These are phyloP conservation scores for Sesia bembeciformis DNA, from an alignment of 2,888 invertebrate genomes.

Conservation along the genomic window DNA sequence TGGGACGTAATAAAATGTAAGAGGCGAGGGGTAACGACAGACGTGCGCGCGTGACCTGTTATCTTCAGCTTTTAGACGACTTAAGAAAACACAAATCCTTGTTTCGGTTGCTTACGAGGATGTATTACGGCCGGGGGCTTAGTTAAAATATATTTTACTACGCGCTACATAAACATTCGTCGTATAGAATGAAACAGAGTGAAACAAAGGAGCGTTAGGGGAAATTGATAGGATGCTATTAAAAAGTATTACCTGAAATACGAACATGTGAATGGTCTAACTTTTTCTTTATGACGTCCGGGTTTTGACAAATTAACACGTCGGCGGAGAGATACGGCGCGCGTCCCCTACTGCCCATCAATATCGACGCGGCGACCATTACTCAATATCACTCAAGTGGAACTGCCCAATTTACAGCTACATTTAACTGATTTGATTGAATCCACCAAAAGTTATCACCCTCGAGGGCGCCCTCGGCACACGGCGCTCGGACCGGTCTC, in stretches of 20 bases:
- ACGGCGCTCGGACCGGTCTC: background rate
- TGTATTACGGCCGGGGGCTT: conserved; percentile 10
- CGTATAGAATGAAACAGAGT: background rate
- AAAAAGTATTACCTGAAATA: background rate
- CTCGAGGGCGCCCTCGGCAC: background rate
- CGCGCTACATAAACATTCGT: background rate
- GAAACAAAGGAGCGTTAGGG: background rate
- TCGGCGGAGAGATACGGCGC: conserved; percentile 46
- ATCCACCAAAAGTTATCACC: conserved; percentile 55
- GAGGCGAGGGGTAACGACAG: conserved; percentile 60
- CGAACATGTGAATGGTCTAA: conserved; percentile 28
- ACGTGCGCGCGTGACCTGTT: conserved; percentile 66
- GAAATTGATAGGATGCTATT: background rate
- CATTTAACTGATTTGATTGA: conserved; percentile 70
- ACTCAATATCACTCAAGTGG: conserved; percentile 68
- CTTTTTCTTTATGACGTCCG: conserved; percentile 51
- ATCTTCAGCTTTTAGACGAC: conserved; percentile 34
- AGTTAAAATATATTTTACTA: conserved; percentile 9
- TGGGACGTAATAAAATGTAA: conserved; percentile 68
- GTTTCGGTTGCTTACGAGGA: conserved; percentile 12
- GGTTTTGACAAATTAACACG: conserved; percentile 65
- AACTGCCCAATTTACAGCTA: conserved; percentile 70
- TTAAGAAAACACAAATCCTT: conserved; percentile 18
- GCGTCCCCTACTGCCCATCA: conserved; percentile 48
- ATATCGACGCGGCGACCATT: conserved; percentile 58